Percentiles rank a stretch among this genome's conserved stretches.
Conservation (phyloP, 2,797 vertebrate species). For the Phaenicophaeus curvirostris region DNA sequence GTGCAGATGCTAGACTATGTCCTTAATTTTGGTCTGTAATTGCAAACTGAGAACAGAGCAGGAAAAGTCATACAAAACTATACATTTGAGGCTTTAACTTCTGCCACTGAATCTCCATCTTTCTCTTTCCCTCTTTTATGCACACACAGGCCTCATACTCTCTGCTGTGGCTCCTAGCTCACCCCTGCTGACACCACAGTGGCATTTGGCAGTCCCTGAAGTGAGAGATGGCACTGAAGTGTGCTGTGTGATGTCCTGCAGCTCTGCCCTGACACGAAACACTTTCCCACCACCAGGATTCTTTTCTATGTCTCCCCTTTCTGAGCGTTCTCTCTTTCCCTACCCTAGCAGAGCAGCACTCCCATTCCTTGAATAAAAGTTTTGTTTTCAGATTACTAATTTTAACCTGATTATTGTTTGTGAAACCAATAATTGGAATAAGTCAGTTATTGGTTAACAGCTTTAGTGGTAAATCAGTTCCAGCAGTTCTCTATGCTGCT, state of each 20-base stretch:
- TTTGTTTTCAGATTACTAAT: constrained; percentile 19
- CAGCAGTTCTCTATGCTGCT: constrained; percentile 48
- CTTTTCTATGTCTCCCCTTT: background rate
- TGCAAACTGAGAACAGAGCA: background rate
- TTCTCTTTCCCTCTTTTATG: background rate
- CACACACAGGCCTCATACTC: background rate
- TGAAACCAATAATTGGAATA: constrained; percentile 26
- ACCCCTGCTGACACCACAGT: background rate
- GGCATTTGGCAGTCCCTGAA: constrained; percentile 31
- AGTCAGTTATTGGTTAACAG: constrained; percentile 35
- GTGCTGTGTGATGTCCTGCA: background rate
- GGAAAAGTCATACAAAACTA: background rate
- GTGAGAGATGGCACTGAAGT: background rate
- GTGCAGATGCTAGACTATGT: background rate
- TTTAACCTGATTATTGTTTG: constrained; percentile 56
- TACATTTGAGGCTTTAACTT: background rate
- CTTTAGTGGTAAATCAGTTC: constrained; percentile 43
- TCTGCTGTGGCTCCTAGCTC: constrained; percentile 1
- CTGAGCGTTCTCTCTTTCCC: background rate
- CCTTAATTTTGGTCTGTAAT: background rate
- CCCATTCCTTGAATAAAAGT: background rate
- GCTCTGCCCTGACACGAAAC: constrained; percentile 8
- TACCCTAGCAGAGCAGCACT: background rate
- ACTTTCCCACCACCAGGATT: background rate
- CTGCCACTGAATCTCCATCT: background rate